Base-by-base conservation (phyloP, 30 jellyfish, hydroid and myxozoan genomes). In the Hydra vulgaris region DNA sequence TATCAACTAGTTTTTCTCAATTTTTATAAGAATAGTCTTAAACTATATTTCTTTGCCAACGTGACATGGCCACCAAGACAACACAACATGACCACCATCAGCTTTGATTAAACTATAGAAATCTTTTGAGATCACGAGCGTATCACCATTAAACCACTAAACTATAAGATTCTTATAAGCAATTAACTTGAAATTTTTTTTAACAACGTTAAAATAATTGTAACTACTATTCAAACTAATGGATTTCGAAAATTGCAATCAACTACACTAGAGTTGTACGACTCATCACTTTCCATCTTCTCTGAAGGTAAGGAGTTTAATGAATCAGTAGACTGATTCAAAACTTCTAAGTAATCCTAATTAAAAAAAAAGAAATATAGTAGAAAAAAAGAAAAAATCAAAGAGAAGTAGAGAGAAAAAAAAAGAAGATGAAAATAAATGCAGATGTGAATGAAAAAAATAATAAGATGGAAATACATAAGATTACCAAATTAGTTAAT, bases 401-500 rank as follows among this genome's bases (percentile, higher is more conserved):
- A 40, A 5, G 61, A 40, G 12, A 40, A 3, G 5, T 40, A 5
- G 12, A 40, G 12, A 3, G 5, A 5, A 40, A 40, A 40, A 40
- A 40, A 5, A 40, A 3, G 61, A 40, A 3, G 5, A 3, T 12
- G 61, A 5, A 3, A 40, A 5, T 40, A 40, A 40, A 3, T 12
- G 8, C 61, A 40, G 12, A 40, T n/a, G n/a, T n/a, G n/a, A n/a
- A n/a, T n/a, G n/a, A n/a, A n/a, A n/a, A n/a, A n/a, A n/a, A n/a
- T n/a, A n/a, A n/a, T n/a, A n/a, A n/a, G n/a, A n/a, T n/a, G n/a
- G 12, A 40, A 5, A 40, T 40, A 12, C 61, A 40, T 3, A 5
- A 40, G 12, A 12, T 5, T 78, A 89, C 97, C 53, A 86, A 80
- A 66, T 94, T 89, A 20, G 97, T 74, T 15, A 89, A 89, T 26